These are phyloP conservation scores for Nymphicus hollandicus DNA, from an alignment of 2,113 vertebrate species.

Conservation along the genomic window DNA sequence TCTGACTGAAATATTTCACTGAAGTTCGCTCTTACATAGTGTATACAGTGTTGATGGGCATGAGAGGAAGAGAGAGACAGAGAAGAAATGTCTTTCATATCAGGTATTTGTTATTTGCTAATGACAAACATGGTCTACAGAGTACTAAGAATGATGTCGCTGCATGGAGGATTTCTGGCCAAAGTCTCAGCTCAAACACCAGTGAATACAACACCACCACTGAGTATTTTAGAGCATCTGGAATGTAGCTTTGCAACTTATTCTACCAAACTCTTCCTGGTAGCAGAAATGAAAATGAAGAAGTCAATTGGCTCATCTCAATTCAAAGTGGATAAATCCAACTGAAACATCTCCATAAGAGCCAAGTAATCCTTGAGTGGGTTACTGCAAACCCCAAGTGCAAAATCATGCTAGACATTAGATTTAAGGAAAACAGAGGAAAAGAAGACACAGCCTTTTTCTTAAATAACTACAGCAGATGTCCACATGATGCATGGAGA, in stretches of 20 bases:
- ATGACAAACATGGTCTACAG: background rate
- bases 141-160: background rate
- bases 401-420: slow-evolving; percentile 10
- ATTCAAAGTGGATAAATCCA: background rate
- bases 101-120: background rate
- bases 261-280: background rate
- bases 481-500: background rate
- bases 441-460: background rate
- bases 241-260: background rate
- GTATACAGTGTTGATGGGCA: background rate
- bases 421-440: background rate
- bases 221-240: background rate
- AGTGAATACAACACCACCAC: accelerated
- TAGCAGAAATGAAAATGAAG: background rate
- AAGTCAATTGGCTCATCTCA: background rate
- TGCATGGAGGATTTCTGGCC: background rate
- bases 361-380: background rate
- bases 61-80: background rate
- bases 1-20: background rate
- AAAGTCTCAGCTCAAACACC: background rate
- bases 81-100: background rate
- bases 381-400: background rate
- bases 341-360: background rate
- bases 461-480: background rate
- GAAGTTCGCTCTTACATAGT: background rate